phyloP scores from a whole-genome alignment of 2,113 vertebrate genomes.

The Pimephales promelas region DNA sequence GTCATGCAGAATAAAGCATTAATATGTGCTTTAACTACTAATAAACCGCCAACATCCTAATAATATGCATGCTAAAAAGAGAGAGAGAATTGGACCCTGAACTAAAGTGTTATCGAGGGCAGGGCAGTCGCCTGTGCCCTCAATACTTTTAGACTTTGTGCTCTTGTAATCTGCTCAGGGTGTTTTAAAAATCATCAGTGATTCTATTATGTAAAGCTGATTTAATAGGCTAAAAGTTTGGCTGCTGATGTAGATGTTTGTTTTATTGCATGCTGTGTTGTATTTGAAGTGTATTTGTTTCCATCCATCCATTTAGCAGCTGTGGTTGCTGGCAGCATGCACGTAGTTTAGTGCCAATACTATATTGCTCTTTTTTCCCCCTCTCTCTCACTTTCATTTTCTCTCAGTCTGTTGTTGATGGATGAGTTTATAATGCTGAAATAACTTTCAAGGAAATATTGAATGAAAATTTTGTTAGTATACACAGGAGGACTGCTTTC shows the following conservation, averaged over 20 bases:
- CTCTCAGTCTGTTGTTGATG: neutral
- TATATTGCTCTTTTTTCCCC: neutral
- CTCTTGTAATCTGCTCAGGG: neutral
- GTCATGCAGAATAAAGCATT: too few relatives aligned
- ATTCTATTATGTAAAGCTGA: neutral
- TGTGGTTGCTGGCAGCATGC: conserved; percentile 28
- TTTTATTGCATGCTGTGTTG: neutral
- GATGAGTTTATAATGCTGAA: neutral
- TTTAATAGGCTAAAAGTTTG: neutral
- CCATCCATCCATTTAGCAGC: conserved; percentile 1
- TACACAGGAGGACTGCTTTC: neutral
- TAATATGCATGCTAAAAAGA: too few relatives aligned
- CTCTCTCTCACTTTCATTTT: neutral
- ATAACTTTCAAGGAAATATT: conserved; percentile 25
- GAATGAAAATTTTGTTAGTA: conserved; percentile 19
- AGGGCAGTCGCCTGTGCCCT: neutral
- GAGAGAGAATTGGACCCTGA: too few relatives aligned
- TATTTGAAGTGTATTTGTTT: conserved; percentile 34
- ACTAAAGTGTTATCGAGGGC: too few relatives aligned
- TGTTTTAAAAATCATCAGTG: neutral
- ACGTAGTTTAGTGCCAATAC: conserved; percentile 1
- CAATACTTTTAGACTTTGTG: neutral
- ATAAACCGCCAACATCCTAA: too few relatives aligned
- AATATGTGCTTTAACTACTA: too few relatives aligned
- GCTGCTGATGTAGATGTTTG: neutral